A percentile compares a stretch with the other conserved stretches of the same genome.
Evolutionary conservation across 2,888 invertebrate genomes (phyloP).

Genomic region (Anaspis maculata): DNA sequence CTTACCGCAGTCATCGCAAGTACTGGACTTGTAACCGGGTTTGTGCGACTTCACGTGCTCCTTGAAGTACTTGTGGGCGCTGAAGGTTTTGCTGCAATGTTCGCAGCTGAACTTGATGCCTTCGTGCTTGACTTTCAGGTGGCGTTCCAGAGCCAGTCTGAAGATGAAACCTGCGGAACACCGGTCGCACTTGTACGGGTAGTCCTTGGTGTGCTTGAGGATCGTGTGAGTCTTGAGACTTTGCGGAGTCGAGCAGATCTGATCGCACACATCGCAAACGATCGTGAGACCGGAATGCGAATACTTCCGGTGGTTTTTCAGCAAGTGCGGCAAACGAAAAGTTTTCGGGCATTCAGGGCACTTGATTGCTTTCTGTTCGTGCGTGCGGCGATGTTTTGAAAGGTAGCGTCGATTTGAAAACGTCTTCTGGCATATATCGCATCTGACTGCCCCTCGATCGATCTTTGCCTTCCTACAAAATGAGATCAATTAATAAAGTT

Average conservation of each 20-base stretch:
- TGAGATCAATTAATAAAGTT: no score
- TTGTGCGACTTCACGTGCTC: constrained; percentile 24
- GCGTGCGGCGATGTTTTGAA: neutral
- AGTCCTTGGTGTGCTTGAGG: constrained; percentile 27
- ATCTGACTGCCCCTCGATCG: no score
- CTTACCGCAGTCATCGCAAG: constrained; percentile 39
- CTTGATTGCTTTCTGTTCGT: no score
- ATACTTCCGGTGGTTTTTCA: neutral
- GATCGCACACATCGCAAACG: neutral
- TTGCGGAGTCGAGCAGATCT: neutral
- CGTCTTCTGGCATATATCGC: no score
- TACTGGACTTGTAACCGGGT: constrained; percentile 27
- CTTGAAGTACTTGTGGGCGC: constrained; percentile 23
- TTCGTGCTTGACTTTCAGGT: neutral
- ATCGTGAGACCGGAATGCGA: neutral
- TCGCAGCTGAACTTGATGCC: constrained; percentile 35
- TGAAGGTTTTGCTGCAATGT: constrained; percentile 21
- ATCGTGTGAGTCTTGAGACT: neutral
- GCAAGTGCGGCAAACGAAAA: neutral
- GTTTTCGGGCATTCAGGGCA: no score
- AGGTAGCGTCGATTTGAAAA: no score
- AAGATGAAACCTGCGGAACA: constrained; percentile 30
- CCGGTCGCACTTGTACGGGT: constrained; percentile 17
- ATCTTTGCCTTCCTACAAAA: no score
- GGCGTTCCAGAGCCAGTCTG: neutral